A percentile compares a stretch with the other conserved stretches of the same genome.
phyloP scores from a whole-genome alignment of 2,888 invertebrate genomes.

The Lasius platythorax region DNA sequence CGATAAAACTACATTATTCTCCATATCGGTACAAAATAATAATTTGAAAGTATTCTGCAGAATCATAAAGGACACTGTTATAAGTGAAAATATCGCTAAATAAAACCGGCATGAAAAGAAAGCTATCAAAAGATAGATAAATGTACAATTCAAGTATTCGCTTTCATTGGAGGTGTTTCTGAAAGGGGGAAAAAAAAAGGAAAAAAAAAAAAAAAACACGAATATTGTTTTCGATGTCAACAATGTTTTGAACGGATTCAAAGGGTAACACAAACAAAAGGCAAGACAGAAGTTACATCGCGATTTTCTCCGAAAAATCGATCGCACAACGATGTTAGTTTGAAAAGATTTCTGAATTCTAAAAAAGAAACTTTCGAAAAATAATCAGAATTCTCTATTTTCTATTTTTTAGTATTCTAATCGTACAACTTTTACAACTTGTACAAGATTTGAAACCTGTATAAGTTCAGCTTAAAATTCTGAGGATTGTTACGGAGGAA shows the following conservation, averaged over 20 bases:
- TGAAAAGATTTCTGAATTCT: neutral
- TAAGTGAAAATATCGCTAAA: neutral
- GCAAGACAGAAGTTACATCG: neutral
- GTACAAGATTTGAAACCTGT: neutral
- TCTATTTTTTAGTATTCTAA: neutral
- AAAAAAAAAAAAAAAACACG: neutral
- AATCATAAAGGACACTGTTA: neutral
- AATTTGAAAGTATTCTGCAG: neutral
- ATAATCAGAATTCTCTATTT: neutral
- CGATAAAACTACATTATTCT: neutral
- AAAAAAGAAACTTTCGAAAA: neutral
- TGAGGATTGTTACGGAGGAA: neutral
- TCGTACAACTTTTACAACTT: neutral
- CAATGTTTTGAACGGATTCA: slow-evolving; percentile 10
- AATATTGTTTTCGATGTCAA: neutral
- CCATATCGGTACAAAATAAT: neutral
- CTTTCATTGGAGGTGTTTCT: neutral
- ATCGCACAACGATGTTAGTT: neutral
- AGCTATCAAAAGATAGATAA: neutral
- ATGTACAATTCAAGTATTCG: neutral
- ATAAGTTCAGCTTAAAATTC: neutral
- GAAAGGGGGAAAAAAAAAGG: too few relatives aligned
- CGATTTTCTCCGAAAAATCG: neutral
- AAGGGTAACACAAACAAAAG: neutral
- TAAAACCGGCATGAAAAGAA: neutral